Evolutionary conservation across 2,113 vertebrate species (phyloP).

Genomic region (Aepyceros melampus): DNA sequence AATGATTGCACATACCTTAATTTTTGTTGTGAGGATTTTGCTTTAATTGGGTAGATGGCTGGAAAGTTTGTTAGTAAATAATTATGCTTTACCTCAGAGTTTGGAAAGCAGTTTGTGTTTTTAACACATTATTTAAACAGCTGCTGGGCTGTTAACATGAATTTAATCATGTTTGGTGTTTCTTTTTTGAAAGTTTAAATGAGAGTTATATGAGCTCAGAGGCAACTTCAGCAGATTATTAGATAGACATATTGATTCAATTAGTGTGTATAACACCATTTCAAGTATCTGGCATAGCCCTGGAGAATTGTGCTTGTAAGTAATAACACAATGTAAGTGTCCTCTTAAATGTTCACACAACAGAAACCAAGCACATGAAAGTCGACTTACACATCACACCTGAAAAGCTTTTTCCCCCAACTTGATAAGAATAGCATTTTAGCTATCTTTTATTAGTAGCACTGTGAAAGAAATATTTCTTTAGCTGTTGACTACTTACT

Average conservation of each 20-base stretch:
- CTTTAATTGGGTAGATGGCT: slow-evolving; percentile 2
- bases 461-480: not conserved
- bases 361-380: not conserved
- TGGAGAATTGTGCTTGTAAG: not conserved
- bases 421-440: not conserved
- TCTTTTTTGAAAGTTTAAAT: slow-evolving; percentile 50
- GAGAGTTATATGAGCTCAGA: not conserved
- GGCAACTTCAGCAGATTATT: slow-evolving; percentile 35
- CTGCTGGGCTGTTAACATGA: slow-evolving; percentile 26
- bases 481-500: not conserved
- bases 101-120: slow-evolving; percentile 46
- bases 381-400: not conserved
- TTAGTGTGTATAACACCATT: slow-evolving; percentile 15
- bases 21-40: slow-evolving; percentile 29
- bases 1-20: not conserved
- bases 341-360: slow-evolving; percentile 14
- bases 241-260: slow-evolving; percentile 35
- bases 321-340: slow-evolving; percentile 8
- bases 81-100: slow-evolving; percentile 1
- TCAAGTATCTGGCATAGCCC: not conserved
- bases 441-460: not conserved
- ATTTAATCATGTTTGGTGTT: slow-evolving; percentile 52
- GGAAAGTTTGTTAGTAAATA: slow-evolving; percentile 18
- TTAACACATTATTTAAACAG: slow-evolving; percentile 48
- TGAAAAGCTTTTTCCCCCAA: not conserved